Evolutionary conservation across 1,140 invertebrate genomes (phyloP).

Genomic region (Leucophenga varia): DNA sequence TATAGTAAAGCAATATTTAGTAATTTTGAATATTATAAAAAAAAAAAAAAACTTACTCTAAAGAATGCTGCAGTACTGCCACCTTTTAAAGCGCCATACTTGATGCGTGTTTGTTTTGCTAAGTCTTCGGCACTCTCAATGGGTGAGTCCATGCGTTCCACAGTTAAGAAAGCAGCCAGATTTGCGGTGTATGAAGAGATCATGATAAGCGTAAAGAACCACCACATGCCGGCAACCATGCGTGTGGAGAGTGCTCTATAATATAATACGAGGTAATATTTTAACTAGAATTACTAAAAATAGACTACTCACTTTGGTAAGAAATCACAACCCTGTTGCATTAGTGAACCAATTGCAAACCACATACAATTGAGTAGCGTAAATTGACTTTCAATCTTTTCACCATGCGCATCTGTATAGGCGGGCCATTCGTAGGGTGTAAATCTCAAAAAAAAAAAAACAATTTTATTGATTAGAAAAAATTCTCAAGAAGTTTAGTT

Average conservation of each 20-base stretch:
- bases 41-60: conserved; percentile 64
- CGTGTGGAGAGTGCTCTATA: conserved; percentile 80
- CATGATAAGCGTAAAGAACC: conserved; percentile 98
- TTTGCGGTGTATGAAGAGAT: conserved; percentile 98
- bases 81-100: conserved; percentile 91
- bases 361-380: conserved; percentile 91
- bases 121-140: conserved; percentile 95
- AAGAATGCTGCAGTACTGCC: conserved; percentile 93
- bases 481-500: not conserved
- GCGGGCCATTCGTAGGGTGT: conserved; percentile 93
- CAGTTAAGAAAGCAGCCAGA: conserved; percentile 94
- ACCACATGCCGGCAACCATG: conserved; percentile 93
- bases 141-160: conserved; percentile 93
- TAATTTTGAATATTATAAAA: not conserved
- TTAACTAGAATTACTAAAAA: too few species aligned
- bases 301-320: conserved; percentile 73
- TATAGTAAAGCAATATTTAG: not conserved
- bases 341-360: conserved; percentile 92
- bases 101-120: conserved; percentile 94
- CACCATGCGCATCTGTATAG: conserved; percentile 73
- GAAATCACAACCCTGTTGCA: conserved; percentile 91
- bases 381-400: conserved; percentile 87
- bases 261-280: too few species aligned
- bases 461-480: not conserved
- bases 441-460: conserved; percentile 63